Conservation (phyloP, 2,797 vertebrate genomes). For the Tolypeutes matacus region DNA sequence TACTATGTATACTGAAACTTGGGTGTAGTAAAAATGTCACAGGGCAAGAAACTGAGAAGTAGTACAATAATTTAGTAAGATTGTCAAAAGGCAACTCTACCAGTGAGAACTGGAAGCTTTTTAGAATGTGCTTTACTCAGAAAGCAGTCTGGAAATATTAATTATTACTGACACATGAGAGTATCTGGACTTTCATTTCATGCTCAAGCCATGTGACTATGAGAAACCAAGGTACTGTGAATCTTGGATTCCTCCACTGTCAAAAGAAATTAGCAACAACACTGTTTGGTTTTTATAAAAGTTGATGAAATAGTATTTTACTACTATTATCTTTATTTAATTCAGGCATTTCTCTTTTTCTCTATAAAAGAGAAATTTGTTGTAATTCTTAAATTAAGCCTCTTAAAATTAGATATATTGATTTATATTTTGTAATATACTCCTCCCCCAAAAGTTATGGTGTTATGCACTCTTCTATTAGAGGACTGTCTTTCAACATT, state of each 20-base stretch:
- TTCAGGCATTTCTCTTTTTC: background rate
- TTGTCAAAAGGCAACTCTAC: constrained; percentile 17
- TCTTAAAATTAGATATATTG: background rate
- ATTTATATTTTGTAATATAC: background rate
- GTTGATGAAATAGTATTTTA: no score
- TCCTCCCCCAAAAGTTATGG: background rate
- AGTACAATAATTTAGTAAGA: background rate
- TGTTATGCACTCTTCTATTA: background rate
- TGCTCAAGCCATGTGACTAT: background rate
- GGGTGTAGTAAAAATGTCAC: background rate
- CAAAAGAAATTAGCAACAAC: background rate
- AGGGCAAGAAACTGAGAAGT: background rate
- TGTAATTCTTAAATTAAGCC: background rate
- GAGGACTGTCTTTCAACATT: background rate
- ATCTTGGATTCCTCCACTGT: background rate
- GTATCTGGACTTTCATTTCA: background rate
- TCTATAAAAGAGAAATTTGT: constrained; percentile 14
- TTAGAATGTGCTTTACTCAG: background rate
- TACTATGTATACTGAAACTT: background rate
- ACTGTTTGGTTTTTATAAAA: background rate
- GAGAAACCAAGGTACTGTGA: background rate
- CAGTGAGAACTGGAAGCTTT: constrained; percentile 34
- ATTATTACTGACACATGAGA: background rate
- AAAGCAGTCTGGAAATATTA: background rate
- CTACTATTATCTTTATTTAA: background rate